Base-by-base conservation (phyloP, 2,888 invertebrate species). In the Seira musarum region DNA sequence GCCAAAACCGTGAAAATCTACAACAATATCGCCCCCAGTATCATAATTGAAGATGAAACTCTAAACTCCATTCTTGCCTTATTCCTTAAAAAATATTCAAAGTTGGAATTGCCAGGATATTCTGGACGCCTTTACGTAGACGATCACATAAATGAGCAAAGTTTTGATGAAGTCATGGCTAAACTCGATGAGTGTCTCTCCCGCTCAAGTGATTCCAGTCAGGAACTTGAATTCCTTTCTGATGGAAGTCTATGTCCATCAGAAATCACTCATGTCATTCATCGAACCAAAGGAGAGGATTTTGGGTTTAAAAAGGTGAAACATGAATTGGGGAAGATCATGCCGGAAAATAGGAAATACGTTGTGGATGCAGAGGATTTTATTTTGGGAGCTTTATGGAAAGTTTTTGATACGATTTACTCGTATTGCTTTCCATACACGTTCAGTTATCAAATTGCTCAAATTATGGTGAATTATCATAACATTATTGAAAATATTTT, bases 371-470 rank as follows among this genome's bases (percentile, higher is more conserved):
- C 8, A 1, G 80, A 80, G 25, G 73, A 80, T 35, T 73, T 80
- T n/a, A 13, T 80, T 68, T 17, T 80, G 30, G 80, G 73, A 0
- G 61, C 65, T 0, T 19, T 73, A 3, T 80, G 80, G 73, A 80
- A 80, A 57, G 35, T 65, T 1, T 68, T 80, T 64, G 80, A 80
- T 30, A 49, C 73, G 21, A 69, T 73, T 15, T 73, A 74, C 49
- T 46, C 73, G 1, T 67, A 68, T 17, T 80, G 80, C 40, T 80
- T 65, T 17, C 49, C 68, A 1, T 69, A 68, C 8, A n/a, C 69
- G 3, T 76, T 69, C 24, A 53, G 68, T 1, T 69, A 63, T 17
- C 68, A 68, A 30, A 76, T 25, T 15, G 68, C 68, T n/a, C 63
- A 68, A 21, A 68, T 57, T 6, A n/a, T 76, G 8, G 53, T 68